These are phyloP conservation scores for Microchrysa polita DNA, from an alignment of 2,888 invertebrate genomes.

Conservation along the genomic window DNA sequence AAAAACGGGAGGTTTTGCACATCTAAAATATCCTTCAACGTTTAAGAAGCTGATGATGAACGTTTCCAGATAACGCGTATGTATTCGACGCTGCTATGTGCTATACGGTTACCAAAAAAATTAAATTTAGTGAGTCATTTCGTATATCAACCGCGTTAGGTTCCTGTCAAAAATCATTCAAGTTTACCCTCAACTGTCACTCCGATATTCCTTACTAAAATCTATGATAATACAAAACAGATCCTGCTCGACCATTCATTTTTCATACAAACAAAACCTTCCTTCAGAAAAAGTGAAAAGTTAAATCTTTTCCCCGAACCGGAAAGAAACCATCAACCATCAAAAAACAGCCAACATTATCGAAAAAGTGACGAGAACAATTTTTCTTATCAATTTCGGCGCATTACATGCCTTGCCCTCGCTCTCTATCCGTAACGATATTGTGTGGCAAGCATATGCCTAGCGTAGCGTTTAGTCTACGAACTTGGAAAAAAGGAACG, in stretches of 20 bases:
- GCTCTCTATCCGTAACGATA: no score
- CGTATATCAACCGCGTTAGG: neutral
- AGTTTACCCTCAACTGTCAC: neutral
- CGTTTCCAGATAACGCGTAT: no score
- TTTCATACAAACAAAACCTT: neutral
- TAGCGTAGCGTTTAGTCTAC: neutral
- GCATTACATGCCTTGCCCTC: no score
- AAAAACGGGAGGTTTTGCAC: no score
- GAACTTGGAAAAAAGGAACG: neutral
- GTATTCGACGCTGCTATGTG: no score
- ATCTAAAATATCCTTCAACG: no score
- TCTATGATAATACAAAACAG: neutral
- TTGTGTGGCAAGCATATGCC: neutral
- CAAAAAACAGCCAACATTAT: neutral
- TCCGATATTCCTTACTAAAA: neutral
- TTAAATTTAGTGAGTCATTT: neutral
- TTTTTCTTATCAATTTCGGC: neutral
- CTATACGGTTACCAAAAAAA: no score
- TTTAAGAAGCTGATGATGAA: no score
- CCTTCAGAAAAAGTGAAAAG: slow-evolving; percentile 5
- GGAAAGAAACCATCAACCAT: neutral
- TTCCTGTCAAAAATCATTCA: neutral
- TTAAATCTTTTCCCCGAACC: neutral
- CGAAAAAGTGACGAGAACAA: slow-evolving; percentile 21
- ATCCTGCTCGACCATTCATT: neutral